Evolutionary conservation across 2,113 vertebrate genomes (phyloP), one percentile per base, ranked within the genome.

Genomic region (Noctilio leporinus): DNA sequence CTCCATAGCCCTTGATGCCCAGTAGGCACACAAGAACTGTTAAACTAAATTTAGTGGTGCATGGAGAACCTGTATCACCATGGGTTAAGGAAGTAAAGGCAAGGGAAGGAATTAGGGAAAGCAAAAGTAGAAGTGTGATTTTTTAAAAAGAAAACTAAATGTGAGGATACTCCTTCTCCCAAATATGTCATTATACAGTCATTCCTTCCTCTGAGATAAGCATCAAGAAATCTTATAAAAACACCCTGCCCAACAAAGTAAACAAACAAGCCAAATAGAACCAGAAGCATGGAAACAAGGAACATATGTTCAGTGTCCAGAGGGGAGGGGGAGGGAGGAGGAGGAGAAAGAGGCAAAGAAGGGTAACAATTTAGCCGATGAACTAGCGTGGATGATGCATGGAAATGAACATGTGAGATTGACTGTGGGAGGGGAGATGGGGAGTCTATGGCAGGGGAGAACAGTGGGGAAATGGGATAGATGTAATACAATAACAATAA

Each of bases 1-100:
- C 30, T 12, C 55, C 51, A 11, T 2, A 8, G 30, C 5, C 17
- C 24, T 30, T 10, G 12, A 9, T 2, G 9, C 4, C 3, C 1
- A 7, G 82, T 7, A 62, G 30, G 35, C 6, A 11, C 49, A 10
- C 33, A 28, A 2, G 6, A 20, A 55, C 4, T 49, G 17, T 49
- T 49, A 30, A 76, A 62, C 22, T 53, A 17, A 33, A 73, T 43
- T 47, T 8, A n/a, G 51, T 51, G 55, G 28, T 65, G 4, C 8
- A 2, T 30, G 38, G 57, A 45, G 35, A 78, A 16, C 22, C 17
- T 43, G 43, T 28, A 35, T 57, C 57, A 38, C 6, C 0, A 38
- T 26, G 67, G 16, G 12, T 30, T 53, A 55, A 38, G 22, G 70
- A 53, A 43, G 14, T 11, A 55, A 80, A 22, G 51, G 12, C 26